Evolutionary conservation across 2,888 invertebrate species (phyloP), one percentile per base, ranked within the genome.

Genomic region (Cabera pusaria): DNA sequence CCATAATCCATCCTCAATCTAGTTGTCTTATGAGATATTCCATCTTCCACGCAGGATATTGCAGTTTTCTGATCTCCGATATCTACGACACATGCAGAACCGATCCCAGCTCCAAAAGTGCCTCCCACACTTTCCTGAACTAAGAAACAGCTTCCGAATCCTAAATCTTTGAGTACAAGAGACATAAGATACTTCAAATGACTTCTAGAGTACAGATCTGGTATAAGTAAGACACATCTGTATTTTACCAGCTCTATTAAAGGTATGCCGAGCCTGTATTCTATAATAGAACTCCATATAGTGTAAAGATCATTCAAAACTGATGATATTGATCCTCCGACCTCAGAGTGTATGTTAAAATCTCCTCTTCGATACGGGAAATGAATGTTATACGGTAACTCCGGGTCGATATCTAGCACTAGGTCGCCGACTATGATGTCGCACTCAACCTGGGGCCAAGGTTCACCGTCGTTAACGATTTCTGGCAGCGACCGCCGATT

Each of bases 21-120:
- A 0, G 98, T 97, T 49, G 94, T 94, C 52, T 95, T 93, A 64
- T 97, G 96, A 10, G 98, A 98, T 43, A 98, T 95, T 0, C 97
- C 98, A 88, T 98, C 98, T 85, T 98, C 98, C 0, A 98, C 97
- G 84, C 98, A 98, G 1, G 97, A 97, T 8, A 98, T 95, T 0
- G 97, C 96, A 0, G 97, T 97, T 86, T 98, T 98, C 72, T 98
- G 97, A 69, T 98, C 98, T 0, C 98, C 98, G 31, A 98, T 94
- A 72, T 98, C 98, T 0, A 98, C 95, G 0, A 98, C 97, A 82
- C 98, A 98, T 0, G 97, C 98, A 64, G 94, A 95, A 1, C 89
- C 89, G 4, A 90, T 86, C 0, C 89, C 90, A 18, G 90, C 89
- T 0, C 90, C 90, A 52, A 89, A 90, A 3, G 89, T 89, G 0